Evolutionary conservation across 2,797 vertebrate species (phyloP).

Genomic region (Pipistrellus pygmaeus): DNA sequence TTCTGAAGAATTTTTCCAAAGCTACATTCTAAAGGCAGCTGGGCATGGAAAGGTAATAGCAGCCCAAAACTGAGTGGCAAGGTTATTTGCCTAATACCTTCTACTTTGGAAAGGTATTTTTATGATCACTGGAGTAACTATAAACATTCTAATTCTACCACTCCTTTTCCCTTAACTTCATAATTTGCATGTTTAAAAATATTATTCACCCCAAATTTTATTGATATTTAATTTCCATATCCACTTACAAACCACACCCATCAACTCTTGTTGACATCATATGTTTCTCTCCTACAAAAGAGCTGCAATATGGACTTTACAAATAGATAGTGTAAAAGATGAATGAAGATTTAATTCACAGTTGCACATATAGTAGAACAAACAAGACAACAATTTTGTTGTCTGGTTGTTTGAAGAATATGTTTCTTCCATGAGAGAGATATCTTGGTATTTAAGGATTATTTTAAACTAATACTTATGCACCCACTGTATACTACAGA

Average conservation of each 20-base stretch:
- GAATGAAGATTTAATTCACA: conserved; percentile 17
- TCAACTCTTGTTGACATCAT: not conserved
- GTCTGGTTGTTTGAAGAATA: not conserved
- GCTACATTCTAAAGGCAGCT: not conserved
- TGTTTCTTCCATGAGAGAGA: conserved; percentile 6
- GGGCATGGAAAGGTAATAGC: not conserved
- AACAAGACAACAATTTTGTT: conserved; percentile 8
- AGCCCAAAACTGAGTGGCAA: not conserved
- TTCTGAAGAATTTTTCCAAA: conserved; percentile 49
- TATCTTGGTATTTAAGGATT: not conserved
- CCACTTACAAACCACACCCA: not conserved
- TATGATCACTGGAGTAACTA: not conserved
- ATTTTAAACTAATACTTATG: not conserved
- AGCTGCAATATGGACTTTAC: not conserved
- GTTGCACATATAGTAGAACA: not conserved
- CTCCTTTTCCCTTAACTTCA: conserved; percentile 10
- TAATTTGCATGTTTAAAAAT: conserved; percentile 46
- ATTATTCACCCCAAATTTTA: not conserved
- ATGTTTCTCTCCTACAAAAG: not conserved
- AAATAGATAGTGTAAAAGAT: not conserved
- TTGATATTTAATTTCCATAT: not conserved
- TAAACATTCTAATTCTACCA: not conserved
- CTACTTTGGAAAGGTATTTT: conserved; percentile 20
- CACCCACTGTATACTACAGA: not conserved
- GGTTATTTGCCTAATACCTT: not conserved